A percentile compares a stretch with the other conserved stretches of the same genome.
These are phyloP conservation scores for Rhinatrema bivittatum DNA, from an alignment of 2,797 vertebrate genomes.

Conservation along the genomic window DNA sequence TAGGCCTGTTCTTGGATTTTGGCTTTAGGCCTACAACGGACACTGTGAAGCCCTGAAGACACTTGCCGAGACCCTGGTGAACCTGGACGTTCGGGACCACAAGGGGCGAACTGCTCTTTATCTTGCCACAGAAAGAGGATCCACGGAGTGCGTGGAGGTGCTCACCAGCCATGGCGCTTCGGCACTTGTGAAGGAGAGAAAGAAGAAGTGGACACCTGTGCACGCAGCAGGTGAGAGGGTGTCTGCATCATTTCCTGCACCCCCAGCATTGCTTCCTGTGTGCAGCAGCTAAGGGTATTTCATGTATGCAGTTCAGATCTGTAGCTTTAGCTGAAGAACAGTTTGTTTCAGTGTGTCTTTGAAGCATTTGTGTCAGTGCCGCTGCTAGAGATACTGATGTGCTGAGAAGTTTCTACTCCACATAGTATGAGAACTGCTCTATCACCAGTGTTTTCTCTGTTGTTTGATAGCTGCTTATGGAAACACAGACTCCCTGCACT, in stretches of 20 bases:
- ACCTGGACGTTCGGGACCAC: conserved; percentile 85
- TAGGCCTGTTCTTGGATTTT: too few species aligned
- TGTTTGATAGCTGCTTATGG: conserved; percentile 85
- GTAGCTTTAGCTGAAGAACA: too few species aligned
- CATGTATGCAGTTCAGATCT: too few species aligned
- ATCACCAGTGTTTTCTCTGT: background rate
- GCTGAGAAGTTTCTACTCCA: too few species aligned
- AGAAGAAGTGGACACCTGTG: conserved; percentile 85
- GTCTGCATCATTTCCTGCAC: too few species aligned
- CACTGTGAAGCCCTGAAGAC: conserved; percentile 92
- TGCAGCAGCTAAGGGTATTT: conserved; percentile 81
- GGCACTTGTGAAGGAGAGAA: conserved; percentile 80
- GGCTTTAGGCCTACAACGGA: conserved; percentile 80
- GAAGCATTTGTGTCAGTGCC: too few species aligned
- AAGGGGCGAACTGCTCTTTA: conserved; percentile 88
- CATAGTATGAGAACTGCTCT: background rate
- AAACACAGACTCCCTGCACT: conserved; percentile 85
- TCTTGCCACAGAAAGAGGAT: conserved; percentile 84
- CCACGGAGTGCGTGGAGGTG: conserved; percentile 82
- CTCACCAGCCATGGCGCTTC: conserved; percentile 86
- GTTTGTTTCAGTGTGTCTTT: too few species aligned
- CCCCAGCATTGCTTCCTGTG: too few species aligned
- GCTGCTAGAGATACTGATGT: too few species aligned
- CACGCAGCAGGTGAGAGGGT: conserved; percentile 77
- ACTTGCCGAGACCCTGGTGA: conserved; percentile 87